These are phyloP conservation scores for Sarcophaga subvicina DNA, from an alignment of 2,888 invertebrate genomes.

Conservation along the genomic window DNA sequence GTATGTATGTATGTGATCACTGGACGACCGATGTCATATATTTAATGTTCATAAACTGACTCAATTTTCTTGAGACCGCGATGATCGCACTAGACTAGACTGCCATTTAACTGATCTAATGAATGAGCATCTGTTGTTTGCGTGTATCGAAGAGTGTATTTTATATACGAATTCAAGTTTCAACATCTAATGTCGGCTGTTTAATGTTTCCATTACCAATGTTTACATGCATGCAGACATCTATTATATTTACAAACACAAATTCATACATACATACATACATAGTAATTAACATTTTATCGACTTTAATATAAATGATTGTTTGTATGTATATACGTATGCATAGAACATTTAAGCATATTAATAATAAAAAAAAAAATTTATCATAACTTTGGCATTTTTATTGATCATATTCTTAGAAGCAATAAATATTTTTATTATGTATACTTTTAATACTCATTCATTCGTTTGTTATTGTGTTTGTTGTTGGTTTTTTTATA, in stretches of 20 bases:
- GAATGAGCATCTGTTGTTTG: conserved; percentile 4
- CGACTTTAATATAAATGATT: background rate
- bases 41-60: background rate
- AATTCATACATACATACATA: background rate
- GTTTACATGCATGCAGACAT: background rate
- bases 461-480: background rate
- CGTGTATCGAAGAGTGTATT: conserved; percentile 9
- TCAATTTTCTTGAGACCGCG: background rate
- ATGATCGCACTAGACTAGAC: background rate
- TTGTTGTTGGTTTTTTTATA: no score
- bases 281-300: background rate
- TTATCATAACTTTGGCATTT: conserved; percentile 60
- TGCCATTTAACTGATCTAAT: conserved; percentile 24
- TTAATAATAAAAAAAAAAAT: background rate
- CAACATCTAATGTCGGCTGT: conserved; percentile 13
- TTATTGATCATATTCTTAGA: conserved; percentile 59
- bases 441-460: conserved; percentile 10
- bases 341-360: background rate
- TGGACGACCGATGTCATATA: background rate
- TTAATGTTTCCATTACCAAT: conserved; percentile 18
- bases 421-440: conserved; percentile 59
- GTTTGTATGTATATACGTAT: background rate
- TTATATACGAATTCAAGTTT: conserved; percentile 6
- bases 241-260: background rate
- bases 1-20: background rate